Evolutionary conservation across 2,113 vertebrate genomes (phyloP), one percentile per base, ranked within the genome.

Genomic region (Steatornis caripensis): DNA sequence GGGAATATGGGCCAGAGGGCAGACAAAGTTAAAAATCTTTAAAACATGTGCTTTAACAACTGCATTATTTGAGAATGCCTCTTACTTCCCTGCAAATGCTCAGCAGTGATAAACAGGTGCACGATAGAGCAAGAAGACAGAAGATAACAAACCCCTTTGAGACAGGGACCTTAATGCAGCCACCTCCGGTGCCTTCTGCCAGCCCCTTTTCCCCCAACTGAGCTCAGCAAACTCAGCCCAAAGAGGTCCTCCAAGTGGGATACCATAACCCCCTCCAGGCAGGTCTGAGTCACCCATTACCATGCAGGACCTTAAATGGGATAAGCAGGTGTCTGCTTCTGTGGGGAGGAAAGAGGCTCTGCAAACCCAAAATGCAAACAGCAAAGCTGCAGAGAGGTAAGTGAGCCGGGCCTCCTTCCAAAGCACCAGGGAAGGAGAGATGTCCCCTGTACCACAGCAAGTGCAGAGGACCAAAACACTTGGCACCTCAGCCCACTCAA

Each of bases 401-500:
- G 49, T 0, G 4, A 86, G 45, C 41, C 68, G 29, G 17, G 41
- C 9, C 12, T 86, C 41, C 46, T 85, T 48, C 43, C 12, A 3
- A 41, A 77, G 68, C 27, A 43, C 36, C 15, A 27, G 34, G 15
- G 51, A n/a, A 64, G 19, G 27, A 85, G 27, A n/a, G 32, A 23
- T 1, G 3, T 30, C 11, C 48, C 55, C 12, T 0, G 0, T 8
- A 26, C 24, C 24, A 11, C 4, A 16, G 9, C 1, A 1, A 55
- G 5, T 4, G 30, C 41, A 57, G 24, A 12, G 13, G 27, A 62
- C 27, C 55, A 45, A 70, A 70, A 46, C 55, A 16, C 55, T 21
- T 4, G 0, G 1, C 54, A 76, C 18, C 45, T 70, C 75, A 75
- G 71, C 55, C 46, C 46, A 16, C 46, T 21, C 51, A 66, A 39